phyloP scores from a whole-genome alignment of 2,113 vertebrate genomes.

The Narcine bancroftii region DNA sequence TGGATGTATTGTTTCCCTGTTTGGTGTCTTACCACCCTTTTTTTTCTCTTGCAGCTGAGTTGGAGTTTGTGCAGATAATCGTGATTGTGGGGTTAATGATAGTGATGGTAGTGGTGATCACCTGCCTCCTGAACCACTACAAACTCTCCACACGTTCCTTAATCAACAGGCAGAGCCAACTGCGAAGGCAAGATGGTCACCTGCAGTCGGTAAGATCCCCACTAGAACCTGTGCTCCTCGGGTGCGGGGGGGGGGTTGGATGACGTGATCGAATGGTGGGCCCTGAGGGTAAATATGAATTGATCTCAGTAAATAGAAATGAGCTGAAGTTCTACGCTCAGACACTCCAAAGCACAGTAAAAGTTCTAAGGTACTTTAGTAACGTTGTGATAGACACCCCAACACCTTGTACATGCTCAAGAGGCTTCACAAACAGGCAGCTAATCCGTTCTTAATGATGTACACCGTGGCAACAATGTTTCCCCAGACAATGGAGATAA shows the following conservation, averaged over 20 bases:
- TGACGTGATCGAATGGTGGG: too few relatives aligned
- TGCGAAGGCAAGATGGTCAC: slow-evolving; percentile 67
- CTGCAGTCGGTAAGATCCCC: slow-evolving; percentile 71
- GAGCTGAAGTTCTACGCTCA: neutral
- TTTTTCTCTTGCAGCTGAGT: slow-evolving; percentile 66
- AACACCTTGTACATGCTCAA: too few relatives aligned
- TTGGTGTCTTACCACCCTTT: slow-evolving; percentile 31
- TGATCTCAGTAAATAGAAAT: neutral
- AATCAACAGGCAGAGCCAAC: slow-evolving; percentile 74
- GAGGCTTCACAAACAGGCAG: too few relatives aligned
- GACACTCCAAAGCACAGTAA: too few relatives aligned
- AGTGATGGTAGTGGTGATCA: slow-evolving; percentile 96
- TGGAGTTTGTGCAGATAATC: slow-evolving; percentile 97
- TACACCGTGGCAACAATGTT: neutral
- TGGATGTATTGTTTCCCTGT: neutral
- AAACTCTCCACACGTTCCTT: slow-evolving; percentile 81
- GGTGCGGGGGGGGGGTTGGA: neutral
- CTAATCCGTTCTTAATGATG: neutral
- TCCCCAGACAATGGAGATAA: neutral
- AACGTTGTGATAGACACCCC: too few relatives aligned
- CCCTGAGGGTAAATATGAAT: neutral
- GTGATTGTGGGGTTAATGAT: slow-evolving; percentile 94
- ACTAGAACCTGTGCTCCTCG: neutral
- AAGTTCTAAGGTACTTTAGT: too few relatives aligned
- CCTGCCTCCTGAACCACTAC: slow-evolving; percentile 91